Evolutionary conservation across 2,888 invertebrate species (phyloP).

Genomic region (Nomada flava): DNA sequence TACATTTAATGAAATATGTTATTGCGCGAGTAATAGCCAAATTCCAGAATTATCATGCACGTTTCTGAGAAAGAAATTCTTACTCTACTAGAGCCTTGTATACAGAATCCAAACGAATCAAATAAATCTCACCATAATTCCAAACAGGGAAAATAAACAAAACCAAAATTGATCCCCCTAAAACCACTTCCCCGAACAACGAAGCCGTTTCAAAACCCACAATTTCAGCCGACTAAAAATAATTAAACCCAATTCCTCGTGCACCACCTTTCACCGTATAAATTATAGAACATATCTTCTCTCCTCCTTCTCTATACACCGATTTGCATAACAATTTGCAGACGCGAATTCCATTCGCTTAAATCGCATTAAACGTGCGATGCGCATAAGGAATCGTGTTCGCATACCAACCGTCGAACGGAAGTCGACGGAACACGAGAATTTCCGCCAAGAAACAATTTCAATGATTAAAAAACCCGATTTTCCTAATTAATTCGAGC

Average conservation of each 20-base stretch:
- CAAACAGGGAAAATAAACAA: too few relatives aligned
- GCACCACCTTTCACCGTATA: neutral
- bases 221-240: neutral
- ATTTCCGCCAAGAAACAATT: neutral
- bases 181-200: too few relatives aligned
- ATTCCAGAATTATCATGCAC: too few relatives aligned
- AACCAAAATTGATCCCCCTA: too few relatives aligned
- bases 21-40: too few relatives aligned
- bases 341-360: neutral
- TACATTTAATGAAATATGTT: too few relatives aligned
- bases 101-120: too few relatives aligned
- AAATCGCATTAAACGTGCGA: neutral
- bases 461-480: too few relatives aligned
- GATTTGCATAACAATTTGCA: conserved; percentile 16
- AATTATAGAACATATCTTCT: neutral
- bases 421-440: neutral
- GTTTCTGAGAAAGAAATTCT: too few relatives aligned
- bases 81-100: too few relatives aligned
- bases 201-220: too few relatives aligned
- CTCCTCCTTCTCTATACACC: neutral
- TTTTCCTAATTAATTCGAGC: neutral
- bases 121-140: too few relatives aligned
- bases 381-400: neutral
- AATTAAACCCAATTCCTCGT: neutral
- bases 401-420: neutral